These are phyloP conservation scores for Mugil cephalus DNA, from an alignment of 2,113 vertebrate species.

Conservation along the genomic window DNA sequence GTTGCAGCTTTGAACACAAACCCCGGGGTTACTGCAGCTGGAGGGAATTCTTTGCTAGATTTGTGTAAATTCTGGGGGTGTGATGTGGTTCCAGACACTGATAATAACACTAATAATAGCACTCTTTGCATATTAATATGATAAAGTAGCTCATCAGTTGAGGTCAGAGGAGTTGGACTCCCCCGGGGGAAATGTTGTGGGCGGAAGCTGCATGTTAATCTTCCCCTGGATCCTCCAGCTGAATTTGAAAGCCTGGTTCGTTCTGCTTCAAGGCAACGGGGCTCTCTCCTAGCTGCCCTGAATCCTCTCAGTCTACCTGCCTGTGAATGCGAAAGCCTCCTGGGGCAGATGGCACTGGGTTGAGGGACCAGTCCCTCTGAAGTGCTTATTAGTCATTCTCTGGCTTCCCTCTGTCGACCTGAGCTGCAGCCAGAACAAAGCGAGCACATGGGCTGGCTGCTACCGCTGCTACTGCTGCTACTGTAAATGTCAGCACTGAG, in stretches of 20 bases:
- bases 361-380: conserved; percentile 10
- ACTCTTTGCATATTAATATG: conserved; percentile 40
- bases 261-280: conserved; percentile 35
- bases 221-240: conserved; percentile 32
- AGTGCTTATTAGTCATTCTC: conserved; percentile 37
- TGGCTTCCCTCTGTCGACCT: conserved; percentile 8
- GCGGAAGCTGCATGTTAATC: conserved; percentile 40
- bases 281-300: conserved; percentile 19
- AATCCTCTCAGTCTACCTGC: conserved; percentile 23
- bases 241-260: conserved; percentile 37
- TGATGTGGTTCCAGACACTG: not conserved
- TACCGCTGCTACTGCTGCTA: conserved; percentile 26
- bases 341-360: conserved; percentile 3
- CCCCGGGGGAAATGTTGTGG: conserved; percentile 23
- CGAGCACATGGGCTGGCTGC: not conserved
- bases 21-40: not conserved
- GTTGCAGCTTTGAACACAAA: not conserved
- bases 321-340: conserved; percentile 38
- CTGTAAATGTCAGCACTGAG: conserved; percentile 45
- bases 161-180: conserved; percentile 46
- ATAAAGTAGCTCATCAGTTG: conserved; percentile 46
- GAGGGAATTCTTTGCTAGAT: not conserved
- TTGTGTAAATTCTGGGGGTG: conserved; percentile 2
- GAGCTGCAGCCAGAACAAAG: conserved; percentile 13
- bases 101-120: conserved; percentile 33